Percentiles rank a stretch among this genome's conserved stretches.
Conservation (phyloP, 2,113 vertebrate species). For the Toxotes jaculatrix region DNA sequence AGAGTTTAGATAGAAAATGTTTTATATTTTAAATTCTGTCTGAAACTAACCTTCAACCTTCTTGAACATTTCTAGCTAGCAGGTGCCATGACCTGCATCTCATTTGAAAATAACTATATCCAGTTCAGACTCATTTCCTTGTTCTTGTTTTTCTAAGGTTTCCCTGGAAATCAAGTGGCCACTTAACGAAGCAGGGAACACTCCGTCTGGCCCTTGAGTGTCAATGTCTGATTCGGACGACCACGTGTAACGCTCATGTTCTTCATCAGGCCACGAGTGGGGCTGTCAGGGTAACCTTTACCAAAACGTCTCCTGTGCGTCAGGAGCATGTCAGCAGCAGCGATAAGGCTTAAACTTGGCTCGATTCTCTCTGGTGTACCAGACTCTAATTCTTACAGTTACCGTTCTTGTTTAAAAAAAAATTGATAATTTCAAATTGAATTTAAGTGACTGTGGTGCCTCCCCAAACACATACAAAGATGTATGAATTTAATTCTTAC, state of each 20-base stretch:
- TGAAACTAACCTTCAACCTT: not conserved
- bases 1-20: not conserved
- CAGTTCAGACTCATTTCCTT: not conserved
- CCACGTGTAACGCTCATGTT: conserved; percentile 29
- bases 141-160: conserved; percentile 7
- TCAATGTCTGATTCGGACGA: conserved; percentile 6
- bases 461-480: not conserved
- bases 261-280: conserved; percentile 44
- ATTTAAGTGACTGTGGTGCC: not conserved
- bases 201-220: not conserved
- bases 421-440: not conserved
- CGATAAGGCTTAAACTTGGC: conserved; percentile 58
- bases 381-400: no score
- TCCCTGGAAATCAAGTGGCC: conserved; percentile 70
- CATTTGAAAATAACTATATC: no score
- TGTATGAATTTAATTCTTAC: not conserved
- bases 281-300: conserved; percentile 70
- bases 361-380: not conserved
- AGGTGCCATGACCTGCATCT: no score
- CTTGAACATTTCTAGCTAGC: no score
- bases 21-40: not conserved
- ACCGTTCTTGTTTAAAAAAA: not conserved
- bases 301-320: conserved; percentile 52
- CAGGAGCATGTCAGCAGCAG: conserved; percentile 67
- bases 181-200: conserved; percentile 23